Base-by-base conservation (phyloP, 2,113 vertebrate species). In the Hiodon alosoides region DNA sequence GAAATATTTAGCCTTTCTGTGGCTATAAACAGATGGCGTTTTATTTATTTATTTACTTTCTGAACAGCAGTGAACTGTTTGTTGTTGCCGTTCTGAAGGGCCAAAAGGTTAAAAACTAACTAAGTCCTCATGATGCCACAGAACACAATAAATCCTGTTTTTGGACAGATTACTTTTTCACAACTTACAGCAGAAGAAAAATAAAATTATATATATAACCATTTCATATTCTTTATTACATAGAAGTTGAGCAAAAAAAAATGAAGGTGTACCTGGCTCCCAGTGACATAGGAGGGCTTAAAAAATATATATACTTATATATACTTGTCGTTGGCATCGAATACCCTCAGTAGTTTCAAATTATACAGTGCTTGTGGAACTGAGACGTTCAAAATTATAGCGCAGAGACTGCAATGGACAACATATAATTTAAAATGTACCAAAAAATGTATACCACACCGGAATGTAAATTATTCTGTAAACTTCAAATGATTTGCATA, bases 381-480 rank as follows among this genome's bases (percentile, higher is more conserved):
- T 92, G 91, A 94, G 92, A 94, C 94, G 92, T 87, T 86, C 93
- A 88, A 94, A 95, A 95, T 95, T 93, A 94, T 90, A 95, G 93
- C 91, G 88, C 86, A 93, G 92, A 93, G 89, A 92, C 91, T 92
- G 90, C 91, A 88, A 93, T 90, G 90, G 94, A 95, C 95, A 97
- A 93, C 92, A 79, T 94, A 86, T 95, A 95, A 97, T 95, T 96
- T 95, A 88, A 91, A 92, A 92, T 89, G 90, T 89, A 93, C 91
- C 89, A 90, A 93, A 91, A 91, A 93, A 92, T 93, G 90, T 91
- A 91, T 93, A 93, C 91, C 87, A 90, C 89, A 93, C 89, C 88
- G 91, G 89, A 91, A 91, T 91, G 87, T 92, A 93, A 92, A 89
- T 93, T 87, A 89, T 92, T 94, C 87, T 89, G 89, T 90, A 91